A percentile compares a stretch with the other conserved stretches of the same genome.
Conservation (phyloP, 2,888 invertebrate genomes). For the Aphrophora alni region DNA sequence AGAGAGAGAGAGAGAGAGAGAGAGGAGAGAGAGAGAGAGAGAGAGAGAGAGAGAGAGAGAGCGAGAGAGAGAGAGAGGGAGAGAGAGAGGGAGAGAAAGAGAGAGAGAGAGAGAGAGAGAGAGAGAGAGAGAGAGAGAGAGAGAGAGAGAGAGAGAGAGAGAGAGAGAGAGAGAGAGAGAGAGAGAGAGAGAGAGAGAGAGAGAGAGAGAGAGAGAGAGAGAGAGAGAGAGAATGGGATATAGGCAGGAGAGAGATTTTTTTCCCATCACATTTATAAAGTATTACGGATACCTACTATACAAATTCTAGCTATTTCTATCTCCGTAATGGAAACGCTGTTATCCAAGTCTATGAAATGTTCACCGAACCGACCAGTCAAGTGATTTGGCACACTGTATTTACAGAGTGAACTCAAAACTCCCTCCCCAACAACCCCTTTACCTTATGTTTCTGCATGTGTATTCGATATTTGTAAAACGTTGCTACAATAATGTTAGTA, state of each 20-base stretch:
- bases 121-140: conserved; percentile 12
- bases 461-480: no score
- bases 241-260: background rate
- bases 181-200: conserved; percentile 11
- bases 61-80: conserved; percentile 29
- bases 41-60: conserved; percentile 41
- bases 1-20: background rate
- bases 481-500: no score
- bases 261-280: no score
- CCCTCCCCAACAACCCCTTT: no score
- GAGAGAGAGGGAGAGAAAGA: background rate
- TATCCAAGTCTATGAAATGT: no score
- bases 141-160: background rate
- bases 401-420: no score
- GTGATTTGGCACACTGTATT: no score
- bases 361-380: no score
- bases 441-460: no score
- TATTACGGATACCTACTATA: no score
- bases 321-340: no score
- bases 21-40: conserved; percentile 24
- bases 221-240: conserved; percentile 25
- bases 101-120: background rate
- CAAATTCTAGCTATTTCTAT: no score
- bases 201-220: conserved; percentile 17
- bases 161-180: background rate